phyloP scores from a whole-genome alignment of 2,888 invertebrate genomes.

The Spodoptera exigua region DNA sequence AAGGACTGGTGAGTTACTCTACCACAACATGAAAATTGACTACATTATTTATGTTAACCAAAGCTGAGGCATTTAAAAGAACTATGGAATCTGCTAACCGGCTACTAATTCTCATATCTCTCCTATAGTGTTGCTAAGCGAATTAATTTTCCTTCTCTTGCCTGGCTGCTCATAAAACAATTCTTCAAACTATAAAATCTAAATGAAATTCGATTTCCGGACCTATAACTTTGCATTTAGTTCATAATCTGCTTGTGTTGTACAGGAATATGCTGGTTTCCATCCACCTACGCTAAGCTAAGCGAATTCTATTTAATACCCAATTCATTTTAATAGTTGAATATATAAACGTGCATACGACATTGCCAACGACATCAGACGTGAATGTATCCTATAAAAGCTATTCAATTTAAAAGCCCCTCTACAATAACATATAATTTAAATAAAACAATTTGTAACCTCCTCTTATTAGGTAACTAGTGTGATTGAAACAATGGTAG shows the following conservation, averaged over 20 bases:
- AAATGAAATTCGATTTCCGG: constrained; percentile 15
- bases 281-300: constrained; percentile 25
- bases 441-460: constrained; percentile 30
- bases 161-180: constrained; percentile 20
- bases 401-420: constrained; percentile 24
- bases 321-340: constrained; percentile 23
- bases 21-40: background rate
- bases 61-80: too few species aligned
- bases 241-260: constrained; percentile 1
- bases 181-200: background rate
- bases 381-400: constrained; percentile 24
- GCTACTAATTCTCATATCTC: background rate
- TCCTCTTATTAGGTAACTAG: constrained; percentile 19
- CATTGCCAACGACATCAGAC: constrained; percentile 33
- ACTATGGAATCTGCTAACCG: too few species aligned
- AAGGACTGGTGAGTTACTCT: constrained; percentile 74
- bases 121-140: constrained; percentile 30
- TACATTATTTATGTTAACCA: background rate
- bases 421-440: constrained; percentile 31
- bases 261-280: constrained; percentile 6
- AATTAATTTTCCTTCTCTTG: constrained; percentile 27
- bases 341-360: constrained; percentile 25
- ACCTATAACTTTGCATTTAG: constrained; percentile 4
- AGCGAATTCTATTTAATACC: constrained; percentile 44
- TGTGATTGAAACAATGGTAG: constrained; percentile 30